These are phyloP conservation scores for Smithornis capensis DNA, from an alignment of 2,113 vertebrate genomes.

Conservation along the genomic window DNA sequence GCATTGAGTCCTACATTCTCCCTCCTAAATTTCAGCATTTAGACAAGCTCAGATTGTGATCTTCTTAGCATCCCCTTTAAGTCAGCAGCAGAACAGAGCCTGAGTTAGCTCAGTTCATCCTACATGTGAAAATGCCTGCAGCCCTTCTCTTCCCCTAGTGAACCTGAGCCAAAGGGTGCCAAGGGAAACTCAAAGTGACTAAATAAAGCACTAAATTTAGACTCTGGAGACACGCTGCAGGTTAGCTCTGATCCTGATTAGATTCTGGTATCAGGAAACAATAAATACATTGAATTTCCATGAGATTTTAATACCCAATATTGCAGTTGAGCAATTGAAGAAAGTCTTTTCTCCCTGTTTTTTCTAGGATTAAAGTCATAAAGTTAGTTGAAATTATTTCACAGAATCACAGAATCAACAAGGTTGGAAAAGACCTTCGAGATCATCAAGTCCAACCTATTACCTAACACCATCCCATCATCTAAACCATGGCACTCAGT, in stretches of 20 bases:
- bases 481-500: too few relatives aligned
- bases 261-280: neutral
- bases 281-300: neutral
- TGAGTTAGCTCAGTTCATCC: neutral
- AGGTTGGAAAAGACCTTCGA: too few relatives aligned
- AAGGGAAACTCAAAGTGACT: neutral
- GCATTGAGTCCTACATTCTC: neutral
- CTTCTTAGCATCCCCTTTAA: neutral
- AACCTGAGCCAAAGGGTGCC: neutral
- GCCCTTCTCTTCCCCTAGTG: neutral
- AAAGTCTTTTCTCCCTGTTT: neutral
- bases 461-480: too few relatives aligned
- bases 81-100: neutral
- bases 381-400: neutral
- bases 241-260: neutral
- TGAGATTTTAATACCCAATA: neutral
- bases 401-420: too few relatives aligned
- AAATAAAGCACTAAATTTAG: neutral
- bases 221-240: neutral
- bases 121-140: fast-evolving
- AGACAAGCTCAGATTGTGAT: neutral
- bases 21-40: neutral
- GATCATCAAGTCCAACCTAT: too few relatives aligned
- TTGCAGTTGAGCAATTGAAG: neutral
- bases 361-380: neutral